Percentiles rank a stretch among this genome's conserved stretches.
phyloP scores from a whole-genome alignment of 2,888 invertebrate species.

The Bombylius major region DNA sequence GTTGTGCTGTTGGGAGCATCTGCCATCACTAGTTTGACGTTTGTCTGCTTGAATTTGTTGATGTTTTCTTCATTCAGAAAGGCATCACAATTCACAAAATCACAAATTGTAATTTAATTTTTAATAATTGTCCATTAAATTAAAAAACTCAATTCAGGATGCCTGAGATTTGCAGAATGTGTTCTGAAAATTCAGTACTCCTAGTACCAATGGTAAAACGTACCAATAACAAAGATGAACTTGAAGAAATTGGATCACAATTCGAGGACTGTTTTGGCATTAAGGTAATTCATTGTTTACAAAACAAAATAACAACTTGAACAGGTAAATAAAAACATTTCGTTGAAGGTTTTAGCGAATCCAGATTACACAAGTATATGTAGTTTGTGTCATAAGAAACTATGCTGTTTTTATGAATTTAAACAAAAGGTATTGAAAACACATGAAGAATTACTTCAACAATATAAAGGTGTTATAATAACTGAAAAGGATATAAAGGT shows the following conservation, averaged over 20 bases:
- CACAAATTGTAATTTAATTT: no score
- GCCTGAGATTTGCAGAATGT: slow-evolving; percentile 1
- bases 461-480: no score
- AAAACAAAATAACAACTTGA: not conserved
- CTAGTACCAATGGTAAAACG: not conserved
- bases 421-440: not conserved
- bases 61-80: no score
- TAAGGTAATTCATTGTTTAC: not conserved
- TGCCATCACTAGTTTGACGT: no score
- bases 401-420: not conserved
- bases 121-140: no score
- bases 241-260: not conserved
- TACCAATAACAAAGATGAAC: not conserved
- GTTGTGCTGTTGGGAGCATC: no score
- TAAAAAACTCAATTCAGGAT: not conserved
- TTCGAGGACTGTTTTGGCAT: slow-evolving; percentile 3
- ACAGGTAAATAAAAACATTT: not conserved
- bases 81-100: no score
- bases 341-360: not conserved
- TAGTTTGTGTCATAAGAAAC: not conserved
- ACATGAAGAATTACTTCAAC: no score
- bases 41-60: no score
- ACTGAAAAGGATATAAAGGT: no score
- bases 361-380: not conserved
- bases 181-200: not conserved